These are phyloP conservation scores for Thalassarche chlororhynchos DNA, from an alignment of 2,113 vertebrate species.

Conservation along the genomic window DNA sequence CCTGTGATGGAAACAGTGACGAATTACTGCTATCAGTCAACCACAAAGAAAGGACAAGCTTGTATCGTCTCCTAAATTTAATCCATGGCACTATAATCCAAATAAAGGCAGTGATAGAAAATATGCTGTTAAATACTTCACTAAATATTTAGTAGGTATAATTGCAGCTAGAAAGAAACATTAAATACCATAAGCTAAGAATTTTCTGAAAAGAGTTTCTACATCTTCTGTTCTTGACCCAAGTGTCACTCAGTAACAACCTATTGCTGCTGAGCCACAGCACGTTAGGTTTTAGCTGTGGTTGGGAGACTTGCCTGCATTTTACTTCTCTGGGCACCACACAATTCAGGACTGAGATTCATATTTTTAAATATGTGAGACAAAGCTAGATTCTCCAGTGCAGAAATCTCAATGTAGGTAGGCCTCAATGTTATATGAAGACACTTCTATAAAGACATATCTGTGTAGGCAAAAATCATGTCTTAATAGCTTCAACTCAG, in stretches of 20 bases:
- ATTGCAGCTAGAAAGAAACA: neutral
- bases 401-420: neutral
- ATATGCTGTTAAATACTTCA: neutral
- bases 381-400: neutral
- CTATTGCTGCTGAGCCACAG: neutral
- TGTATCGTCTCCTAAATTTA: neutral
- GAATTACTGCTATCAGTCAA: conserved; percentile 17
- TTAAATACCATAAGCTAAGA: neutral
- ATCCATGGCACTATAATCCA: neutral
- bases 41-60: neutral
- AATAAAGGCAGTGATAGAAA: neutral
- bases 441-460: neutral
- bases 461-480: neutral
- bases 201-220: neutral
- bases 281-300: neutral
- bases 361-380: neutral
- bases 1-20: conserved; percentile 6
- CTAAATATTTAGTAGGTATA: neutral
- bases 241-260: neutral
- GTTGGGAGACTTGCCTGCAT: neutral
- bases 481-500: neutral
- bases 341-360: neutral
- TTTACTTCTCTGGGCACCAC: neutral
- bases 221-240: neutral
- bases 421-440: neutral